These are phyloP conservation scores for Tiliqua scincoides DNA, from an alignment of 2,113 vertebrate species.

Conservation along the genomic window DNA sequence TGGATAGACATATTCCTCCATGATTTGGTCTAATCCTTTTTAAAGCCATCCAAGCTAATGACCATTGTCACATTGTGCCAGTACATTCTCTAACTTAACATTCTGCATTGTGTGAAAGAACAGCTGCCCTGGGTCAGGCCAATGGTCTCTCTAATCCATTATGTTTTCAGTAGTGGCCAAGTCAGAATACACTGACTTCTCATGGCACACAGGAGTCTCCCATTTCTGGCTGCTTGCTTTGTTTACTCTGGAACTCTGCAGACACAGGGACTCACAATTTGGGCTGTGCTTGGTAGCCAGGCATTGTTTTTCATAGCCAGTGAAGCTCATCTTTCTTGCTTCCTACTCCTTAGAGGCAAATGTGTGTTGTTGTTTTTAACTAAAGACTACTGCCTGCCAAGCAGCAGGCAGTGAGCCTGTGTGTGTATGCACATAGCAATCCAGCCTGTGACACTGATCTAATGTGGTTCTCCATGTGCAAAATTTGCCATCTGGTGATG, in stretches of 20 bases:
- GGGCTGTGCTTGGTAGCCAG: background rate
- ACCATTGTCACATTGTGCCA: background rate
- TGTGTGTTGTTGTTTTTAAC: background rate
- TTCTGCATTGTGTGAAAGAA: background rate
- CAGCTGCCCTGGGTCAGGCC: background rate
- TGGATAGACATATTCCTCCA: background rate
- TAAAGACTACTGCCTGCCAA: background rate
- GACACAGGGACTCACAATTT: background rate
- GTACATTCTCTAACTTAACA: background rate
- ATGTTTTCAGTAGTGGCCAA: background rate
- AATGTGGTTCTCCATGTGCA: background rate
- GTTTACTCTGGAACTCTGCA: background rate
- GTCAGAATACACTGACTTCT: background rate
- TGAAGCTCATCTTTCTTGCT: background rate
- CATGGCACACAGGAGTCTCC: background rate
- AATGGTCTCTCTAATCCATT: background rate
- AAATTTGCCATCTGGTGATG: constrained; percentile 20
- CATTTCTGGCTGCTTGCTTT: background rate
- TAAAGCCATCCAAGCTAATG: background rate
- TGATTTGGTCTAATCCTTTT: background rate
- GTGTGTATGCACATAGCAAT: background rate
- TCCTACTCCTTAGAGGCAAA: background rate
- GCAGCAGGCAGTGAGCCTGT: background rate
- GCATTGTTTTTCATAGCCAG: background rate
- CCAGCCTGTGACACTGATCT: background rate